phyloP scores from a whole-genome alignment of 2,888 invertebrate genomes.

The Temnothorax unifasciatus region DNA sequence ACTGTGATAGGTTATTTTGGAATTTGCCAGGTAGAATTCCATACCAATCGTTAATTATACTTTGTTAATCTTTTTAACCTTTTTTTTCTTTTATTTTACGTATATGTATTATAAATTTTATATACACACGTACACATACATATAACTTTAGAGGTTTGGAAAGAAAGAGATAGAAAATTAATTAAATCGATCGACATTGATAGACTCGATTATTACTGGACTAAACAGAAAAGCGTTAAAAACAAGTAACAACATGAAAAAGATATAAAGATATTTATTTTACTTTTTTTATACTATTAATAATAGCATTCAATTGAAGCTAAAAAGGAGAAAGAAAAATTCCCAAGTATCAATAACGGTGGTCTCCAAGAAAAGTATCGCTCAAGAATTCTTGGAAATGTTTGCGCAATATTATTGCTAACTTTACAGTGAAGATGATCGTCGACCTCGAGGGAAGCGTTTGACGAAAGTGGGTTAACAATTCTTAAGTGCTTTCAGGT shows the following conservation, averaged over 20 bases:
- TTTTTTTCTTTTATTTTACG: background rate
- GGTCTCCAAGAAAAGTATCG: background rate
- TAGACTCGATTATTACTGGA: background rate
- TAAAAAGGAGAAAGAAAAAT: constrained; percentile 22
- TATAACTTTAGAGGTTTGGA: background rate
- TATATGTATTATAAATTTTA: background rate
- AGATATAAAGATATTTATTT: background rate
- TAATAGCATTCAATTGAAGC: background rate
- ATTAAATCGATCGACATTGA: background rate
- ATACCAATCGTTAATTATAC: background rate
- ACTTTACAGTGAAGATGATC: constrained; percentile 34
- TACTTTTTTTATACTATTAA: background rate
- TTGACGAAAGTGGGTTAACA: constrained; percentile 51
- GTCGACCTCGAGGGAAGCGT: constrained; percentile 35
- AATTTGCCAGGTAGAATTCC: background rate
- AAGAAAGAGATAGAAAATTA: background rate
- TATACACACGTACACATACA: background rate
- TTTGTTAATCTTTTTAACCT: background rate
- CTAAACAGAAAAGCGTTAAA: background rate
- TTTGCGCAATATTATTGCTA: constrained; percentile 45
- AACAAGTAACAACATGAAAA: background rate
- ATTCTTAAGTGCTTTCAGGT: constrained; percentile 54
- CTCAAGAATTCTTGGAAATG: constrained; percentile 15
- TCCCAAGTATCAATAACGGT: background rate
- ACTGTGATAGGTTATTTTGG: constrained; percentile 48